Base-by-base conservation (phyloP, 2,113 vertebrate genomes). In the Scopus umbretta region DNA sequence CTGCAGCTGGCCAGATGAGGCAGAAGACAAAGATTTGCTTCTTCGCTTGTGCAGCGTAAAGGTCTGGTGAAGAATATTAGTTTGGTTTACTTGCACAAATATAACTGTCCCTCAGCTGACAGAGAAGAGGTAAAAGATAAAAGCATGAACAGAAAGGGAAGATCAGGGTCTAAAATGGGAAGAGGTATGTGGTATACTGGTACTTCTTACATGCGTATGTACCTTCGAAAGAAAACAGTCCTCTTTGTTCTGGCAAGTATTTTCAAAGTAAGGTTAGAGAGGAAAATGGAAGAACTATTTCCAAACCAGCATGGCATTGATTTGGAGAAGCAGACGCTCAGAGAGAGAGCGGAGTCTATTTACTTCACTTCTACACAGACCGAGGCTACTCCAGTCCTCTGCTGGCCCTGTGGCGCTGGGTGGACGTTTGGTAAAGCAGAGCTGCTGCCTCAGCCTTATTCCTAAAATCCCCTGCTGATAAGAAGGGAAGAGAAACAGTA, bases 401-500 rank as follows among this genome's bases (percentile, higher is more conserved):
- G 0, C 8, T 21, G 65, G 26, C 62, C 9, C 38, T 45, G 63
- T 3, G 4, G 30, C 8, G 7, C 55, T 0, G 4, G 13, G 18
- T 21, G 13, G 21, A 38, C 47, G 71, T 22, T 49, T 1, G 2
- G 27, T 12, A 71, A 83, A 91, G 40, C 55, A 68, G 30, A 86
- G 23, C 21, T 30, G 8, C 55, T 71, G 67, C 45, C 65, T 82
- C 38, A 40, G 52, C 7, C 42, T 62, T 76, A 40, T 42, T 32
- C 40, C 14, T 43, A 65, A 58, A 76, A 53, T 22, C 4, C 14
- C 32, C 29, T 22, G 19, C 26, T 0, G 1, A 42, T 74, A 70
- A 78, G 38, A 80, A 38, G 7, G 78, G 32, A 93, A 82, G 59
- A 95, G 73, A 89, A 96, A 94, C 7, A 7, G 40, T n/a, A 94